Base-by-base conservation (phyloP, 2,113 vertebrate species). In the Agapornis roseicollis region DNA sequence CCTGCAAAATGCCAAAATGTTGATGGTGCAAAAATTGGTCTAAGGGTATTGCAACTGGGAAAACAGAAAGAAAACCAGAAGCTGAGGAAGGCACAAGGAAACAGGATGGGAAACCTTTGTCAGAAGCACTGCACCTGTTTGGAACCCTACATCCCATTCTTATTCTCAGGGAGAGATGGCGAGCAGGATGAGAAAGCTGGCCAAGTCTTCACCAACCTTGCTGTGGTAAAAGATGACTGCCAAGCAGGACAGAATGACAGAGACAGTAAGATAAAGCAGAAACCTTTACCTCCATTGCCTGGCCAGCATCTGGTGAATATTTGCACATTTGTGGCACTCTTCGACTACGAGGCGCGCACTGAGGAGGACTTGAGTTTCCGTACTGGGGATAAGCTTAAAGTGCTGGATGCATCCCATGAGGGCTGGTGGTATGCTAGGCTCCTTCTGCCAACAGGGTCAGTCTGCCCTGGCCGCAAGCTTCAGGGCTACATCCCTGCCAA, bases 401-500 rank as follows among this genome's bases (percentile, higher is more conserved):
- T 98, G 28, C 83, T 99, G 94, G 94, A 97, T n/a, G 94, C 97
- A 9, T 98, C 97, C 13, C 35, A 95, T 0, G 97, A 98, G 3
- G 98, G 99, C 7, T 99, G 99, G 99, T 99, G 99, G 99, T 82
- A 97, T 0, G 99, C 98, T 7, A 98, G 73, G 76, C 98, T 98
- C 13, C 98, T 98, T 23, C 85, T 98, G 90, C 98, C 97, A 19
- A n/a, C 53, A 47, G 90, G 97, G 85, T 66, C 35, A 94, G 13
- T 94, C 90, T 5, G 70, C 76, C 88, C 85, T 14, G 81, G 91
- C 37, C 85, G 88, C 66, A 96, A 95, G 39, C 94, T 97, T 35
- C 39, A 97, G 68, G 99, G 99, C 37, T 99, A 99, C 80, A 98
- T 99, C 89, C 99, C 99, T 11, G 98, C 99, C 6, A 99, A 99